Conservation (phyloP, 2,797 vertebrate genomes). For the Champsocephalus esox region DNA sequence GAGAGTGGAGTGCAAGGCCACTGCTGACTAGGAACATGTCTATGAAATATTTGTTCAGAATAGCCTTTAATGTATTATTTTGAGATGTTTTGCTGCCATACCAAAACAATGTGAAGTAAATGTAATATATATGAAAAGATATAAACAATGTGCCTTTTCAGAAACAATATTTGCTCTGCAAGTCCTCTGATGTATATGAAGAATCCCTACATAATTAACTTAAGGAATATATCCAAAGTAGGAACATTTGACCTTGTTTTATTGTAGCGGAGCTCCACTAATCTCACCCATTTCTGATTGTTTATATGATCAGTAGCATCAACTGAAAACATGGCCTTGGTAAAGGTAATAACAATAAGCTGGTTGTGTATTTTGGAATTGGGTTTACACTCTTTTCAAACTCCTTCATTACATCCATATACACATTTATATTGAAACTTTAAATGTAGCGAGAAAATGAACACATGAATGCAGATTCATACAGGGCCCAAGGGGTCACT, state of each 20-base stretch:
- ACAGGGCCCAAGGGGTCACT: constrained; percentile 13
- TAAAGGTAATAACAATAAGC: not conserved
- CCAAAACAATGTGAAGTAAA: not conserved
- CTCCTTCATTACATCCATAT: not conserved
- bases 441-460: not conserved
- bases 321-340: too few relatives aligned
- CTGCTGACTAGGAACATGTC: not conserved
- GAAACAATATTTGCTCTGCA: not conserved
- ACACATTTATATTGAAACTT: not conserved
- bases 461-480: constrained; percentile 23
- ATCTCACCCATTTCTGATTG: not conserved
- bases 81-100: not conserved
- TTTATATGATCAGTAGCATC: not conserved
- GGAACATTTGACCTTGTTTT: not conserved
- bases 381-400: not conserved
- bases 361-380: not conserved
- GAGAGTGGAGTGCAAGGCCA: not conserved
- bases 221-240: not conserved
- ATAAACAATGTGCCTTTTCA: not conserved
- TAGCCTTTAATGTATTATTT: not conserved
- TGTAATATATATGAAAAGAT: not conserved
- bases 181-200: not conserved
- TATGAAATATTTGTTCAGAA: not conserved
- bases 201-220: not conserved
- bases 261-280: not conserved